Base-by-base conservation (phyloP, 2,113 vertebrate genomes). In the Aleadryas rufinucha region DNA sequence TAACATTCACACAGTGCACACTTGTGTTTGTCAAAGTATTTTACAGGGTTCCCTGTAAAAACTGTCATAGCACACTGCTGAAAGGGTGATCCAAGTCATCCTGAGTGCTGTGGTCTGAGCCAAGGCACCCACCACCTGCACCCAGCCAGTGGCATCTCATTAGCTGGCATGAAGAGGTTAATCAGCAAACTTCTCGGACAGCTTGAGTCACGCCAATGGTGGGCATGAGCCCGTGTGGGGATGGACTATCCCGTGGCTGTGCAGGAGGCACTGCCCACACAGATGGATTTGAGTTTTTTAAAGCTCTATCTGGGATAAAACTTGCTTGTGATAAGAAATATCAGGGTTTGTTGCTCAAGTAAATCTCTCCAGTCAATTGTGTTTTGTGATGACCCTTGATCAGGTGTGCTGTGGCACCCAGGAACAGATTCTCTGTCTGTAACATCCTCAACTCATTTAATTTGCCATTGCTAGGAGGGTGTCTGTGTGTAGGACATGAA, bases 311-410 rank as follows among this genome's bases (percentile, higher is more conserved):
- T 47, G 35, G 27, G 27, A 7, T 9, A 85, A 57, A 83, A 33
- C 8, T 49, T 91, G 16, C 31, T 56, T 57, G 13, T 66, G 33
- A 30, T 61, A 50, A 72, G 65, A 42, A 90, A 44, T 57, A 27
- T 5, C 8, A 47, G 44, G 16, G 27, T 76, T 89, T 93, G 16
- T 52, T 92, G 41, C 31, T 94, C 28, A 64, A 20, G 41, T 52
- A 77, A 41, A 69, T 20, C 6, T 72, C 41, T 64, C 45, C 16
- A 54, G 23, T 14, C 0, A 0, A 33, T n/a, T 42, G 22, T 33
- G 26, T 54, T 86, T 65, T 70, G 26, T 74, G 45, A 30, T 8
- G 6, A 37, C 5, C 12, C 13, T 44, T 60, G 24, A 41, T 87
- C n/a, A 76, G 35, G 18, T 52, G 21, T n/a, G 30, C 21, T 39